Evolutionary conservation across 2,113 vertebrate genomes (phyloP).

Genomic region (Syngnathus typhle): DNA sequence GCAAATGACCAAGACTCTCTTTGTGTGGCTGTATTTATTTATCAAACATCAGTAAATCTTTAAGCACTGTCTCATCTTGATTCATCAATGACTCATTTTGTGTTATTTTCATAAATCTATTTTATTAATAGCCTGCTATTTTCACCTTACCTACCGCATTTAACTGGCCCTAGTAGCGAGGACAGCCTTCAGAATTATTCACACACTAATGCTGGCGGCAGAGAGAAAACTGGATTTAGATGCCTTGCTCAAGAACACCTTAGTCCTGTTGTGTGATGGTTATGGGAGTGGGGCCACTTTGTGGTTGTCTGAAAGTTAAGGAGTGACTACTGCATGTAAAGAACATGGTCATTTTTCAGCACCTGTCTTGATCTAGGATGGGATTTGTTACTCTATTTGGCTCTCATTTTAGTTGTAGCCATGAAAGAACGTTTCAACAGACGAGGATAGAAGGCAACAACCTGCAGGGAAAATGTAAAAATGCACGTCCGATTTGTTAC

Average conservation of each 20-base stretch:
- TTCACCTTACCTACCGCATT: not conserved
- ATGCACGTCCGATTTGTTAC: not conserved
- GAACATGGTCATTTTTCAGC: not conserved
- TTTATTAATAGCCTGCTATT: not conserved
- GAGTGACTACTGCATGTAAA: not conserved
- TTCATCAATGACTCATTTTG: not conserved
- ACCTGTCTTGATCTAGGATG: not conserved
- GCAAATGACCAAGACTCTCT: not conserved
- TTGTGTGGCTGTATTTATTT: slow-evolving; percentile 10
- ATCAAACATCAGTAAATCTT: not conserved
- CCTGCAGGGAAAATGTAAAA: not conserved
- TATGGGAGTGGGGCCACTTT: not conserved
- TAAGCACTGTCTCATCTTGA: not conserved
- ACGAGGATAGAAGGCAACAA: not conserved
- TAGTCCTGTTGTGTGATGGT: not conserved
- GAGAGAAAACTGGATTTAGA: not conserved
- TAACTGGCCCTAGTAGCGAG: not conserved
- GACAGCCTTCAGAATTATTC: not conserved
- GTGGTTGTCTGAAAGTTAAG: not conserved
- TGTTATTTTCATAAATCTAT: not conserved
- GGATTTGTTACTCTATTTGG: not conserved
- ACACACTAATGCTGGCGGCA: not conserved
- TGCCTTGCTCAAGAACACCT: not conserved
- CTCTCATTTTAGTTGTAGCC: not conserved
- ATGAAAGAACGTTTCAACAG: not conserved